These are phyloP conservation scores for Drosophila teissieri DNA, from an alignment of 1,140 invertebrate genomes.

Conservation along the genomic window DNA sequence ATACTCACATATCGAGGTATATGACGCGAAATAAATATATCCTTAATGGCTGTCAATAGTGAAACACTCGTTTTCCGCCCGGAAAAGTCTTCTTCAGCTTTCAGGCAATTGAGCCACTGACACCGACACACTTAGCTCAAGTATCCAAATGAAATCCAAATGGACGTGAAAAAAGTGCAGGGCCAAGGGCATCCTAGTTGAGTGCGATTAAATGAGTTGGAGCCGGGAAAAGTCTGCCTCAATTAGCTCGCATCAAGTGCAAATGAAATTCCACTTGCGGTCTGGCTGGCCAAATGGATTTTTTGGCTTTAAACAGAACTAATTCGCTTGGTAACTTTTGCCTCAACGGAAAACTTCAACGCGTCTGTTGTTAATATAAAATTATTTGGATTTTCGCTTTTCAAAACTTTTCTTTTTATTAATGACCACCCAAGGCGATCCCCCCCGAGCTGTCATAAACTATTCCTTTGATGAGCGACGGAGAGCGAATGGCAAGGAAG, in stretches of 20 bases:
- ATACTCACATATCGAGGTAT: constrained; percentile 40
- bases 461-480: constrained; percentile 45
- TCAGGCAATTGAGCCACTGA: constrained; percentile 21
- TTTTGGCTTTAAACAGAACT: constrained; percentile 43
- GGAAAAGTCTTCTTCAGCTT: constrained; percentile 20
- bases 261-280: constrained; percentile 60
- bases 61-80: not conserved
- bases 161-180: constrained; percentile 20
- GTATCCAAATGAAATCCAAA: not conserved
- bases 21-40: constrained; percentile 41
- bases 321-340: constrained; percentile 32
- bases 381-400: constrained; percentile 50
- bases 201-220: constrained; percentile 58
- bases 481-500: not conserved
- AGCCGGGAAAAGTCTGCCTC: constrained; percentile 28
- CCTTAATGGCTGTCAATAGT: constrained; percentile 35
- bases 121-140: constrained; percentile 18
- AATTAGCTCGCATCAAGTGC: constrained; percentile 64
- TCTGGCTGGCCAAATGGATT: constrained; percentile 24
- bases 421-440: constrained; percentile 35
- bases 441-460: constrained; percentile 40
- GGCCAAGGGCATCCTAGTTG: constrained; percentile 24
- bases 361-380: constrained; percentile 40
- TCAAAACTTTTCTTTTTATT: constrained; percentile 27
- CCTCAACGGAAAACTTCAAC: constrained; percentile 5